Evolutionary conservation across 2,113 vertebrate species (phyloP).

Genomic region (Chauna torquata): DNA sequence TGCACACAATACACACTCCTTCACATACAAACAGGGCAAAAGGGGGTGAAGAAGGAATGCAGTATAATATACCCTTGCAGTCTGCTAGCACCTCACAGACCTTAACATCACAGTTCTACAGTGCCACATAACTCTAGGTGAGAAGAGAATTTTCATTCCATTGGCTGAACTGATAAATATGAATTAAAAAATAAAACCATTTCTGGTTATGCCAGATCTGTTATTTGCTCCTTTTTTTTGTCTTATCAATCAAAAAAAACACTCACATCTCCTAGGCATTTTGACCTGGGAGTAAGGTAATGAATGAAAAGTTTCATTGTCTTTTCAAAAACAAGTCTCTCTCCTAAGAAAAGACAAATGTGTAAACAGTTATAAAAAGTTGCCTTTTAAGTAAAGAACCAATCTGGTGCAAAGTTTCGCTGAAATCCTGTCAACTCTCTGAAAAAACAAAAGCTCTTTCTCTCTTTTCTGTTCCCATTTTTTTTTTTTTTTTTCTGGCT

Average conservation of each 20-base stretch:
- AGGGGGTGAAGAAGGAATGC: neutral
- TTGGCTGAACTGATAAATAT: neutral
- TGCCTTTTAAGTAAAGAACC: neutral
- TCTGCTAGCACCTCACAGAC: neutral
- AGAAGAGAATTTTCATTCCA: neutral
- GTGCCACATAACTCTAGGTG: neutral
- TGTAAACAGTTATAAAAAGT: neutral
- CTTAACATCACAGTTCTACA: neutral
- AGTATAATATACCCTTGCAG: neutral
- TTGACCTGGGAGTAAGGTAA: neutral
- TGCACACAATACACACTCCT: neutral
- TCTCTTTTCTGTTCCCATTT: neutral
- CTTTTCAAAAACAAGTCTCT: neutral
- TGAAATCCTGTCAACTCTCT: neutral
- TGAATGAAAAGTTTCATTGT: neutral
- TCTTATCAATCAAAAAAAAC: neutral
- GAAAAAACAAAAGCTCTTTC: neutral
- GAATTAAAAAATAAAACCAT: neutral
- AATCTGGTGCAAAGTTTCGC: neutral
- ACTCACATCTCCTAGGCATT: neutral
- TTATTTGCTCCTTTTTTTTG: neutral
- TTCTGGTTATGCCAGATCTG: neutral
- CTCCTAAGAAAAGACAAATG: neutral
- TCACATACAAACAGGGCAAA: neutral
- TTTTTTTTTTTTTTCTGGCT: neutral